A percentile compares a stretch with the other conserved stretches of the same genome.
phyloP scores from a whole-genome alignment of 2,113 vertebrate species.

The Pseudorasbora parva region DNA sequence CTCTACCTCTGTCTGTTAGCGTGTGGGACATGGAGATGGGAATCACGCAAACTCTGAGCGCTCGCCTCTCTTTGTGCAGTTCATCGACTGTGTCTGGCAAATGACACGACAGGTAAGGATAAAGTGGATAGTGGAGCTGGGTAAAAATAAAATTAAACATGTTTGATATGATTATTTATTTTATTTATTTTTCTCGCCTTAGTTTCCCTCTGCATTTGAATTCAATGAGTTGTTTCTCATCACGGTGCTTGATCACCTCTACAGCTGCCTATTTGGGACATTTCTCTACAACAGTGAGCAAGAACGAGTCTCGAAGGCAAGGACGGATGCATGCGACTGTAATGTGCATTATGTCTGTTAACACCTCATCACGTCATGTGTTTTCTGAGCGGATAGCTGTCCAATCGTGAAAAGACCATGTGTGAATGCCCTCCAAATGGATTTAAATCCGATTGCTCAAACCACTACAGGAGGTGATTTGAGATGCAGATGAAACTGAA shows the following conservation, averaged over 20 bases:
- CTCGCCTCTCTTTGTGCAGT: constrained; percentile 95
- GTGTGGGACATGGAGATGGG: constrained; percentile 91
- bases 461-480: too few species aligned
- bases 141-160: neutral
- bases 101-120: constrained; percentile 90
- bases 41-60: constrained; percentile 92
- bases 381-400: too few species aligned
- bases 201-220: constrained; percentile 97
- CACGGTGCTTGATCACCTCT: constrained; percentile 93
- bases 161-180: neutral
- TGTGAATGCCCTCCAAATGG: too few species aligned
- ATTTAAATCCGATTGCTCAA: too few species aligned
- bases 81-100: constrained; percentile 98
- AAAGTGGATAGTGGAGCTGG: neutral
- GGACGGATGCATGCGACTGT: neutral
- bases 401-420: too few species aligned
- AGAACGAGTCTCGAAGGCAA: constrained; percentile 72
- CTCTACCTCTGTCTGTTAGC: constrained; percentile 68
- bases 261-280: constrained; percentile 95
- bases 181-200: constrained; percentile 42
- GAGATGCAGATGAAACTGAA: too few species aligned
- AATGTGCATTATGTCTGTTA: neutral
- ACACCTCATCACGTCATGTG: too few species aligned
- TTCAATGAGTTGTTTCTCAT: constrained; percentile 95
- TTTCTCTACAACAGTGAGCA: constrained; percentile 94